Evolutionary conservation across 2,113 vertebrate species (phyloP).

Genomic region (Copsychus sechellarum): DNA sequence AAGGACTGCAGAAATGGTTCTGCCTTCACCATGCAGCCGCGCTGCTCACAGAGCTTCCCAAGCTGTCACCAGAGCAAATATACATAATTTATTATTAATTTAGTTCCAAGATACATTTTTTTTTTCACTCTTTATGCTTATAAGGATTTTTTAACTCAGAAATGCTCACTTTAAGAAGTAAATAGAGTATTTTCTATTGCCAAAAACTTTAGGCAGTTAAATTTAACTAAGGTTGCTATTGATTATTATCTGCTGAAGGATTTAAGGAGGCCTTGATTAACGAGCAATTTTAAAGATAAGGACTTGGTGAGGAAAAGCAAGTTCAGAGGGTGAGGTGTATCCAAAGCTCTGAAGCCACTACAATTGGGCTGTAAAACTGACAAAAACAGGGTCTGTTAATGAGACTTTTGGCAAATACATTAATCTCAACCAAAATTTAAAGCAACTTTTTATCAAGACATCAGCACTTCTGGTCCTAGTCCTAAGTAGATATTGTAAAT

Average conservation of each 20-base stretch:
- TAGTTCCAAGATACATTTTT: neutral
- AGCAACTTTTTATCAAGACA: neutral
- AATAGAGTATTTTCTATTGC: neutral
- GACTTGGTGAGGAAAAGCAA: neutral
- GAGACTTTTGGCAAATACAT: neutral
- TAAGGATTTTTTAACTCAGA: neutral
- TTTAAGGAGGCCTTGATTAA: slow-evolving; percentile 2
- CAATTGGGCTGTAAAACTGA: neutral
- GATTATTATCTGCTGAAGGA: neutral
- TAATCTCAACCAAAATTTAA: neutral
- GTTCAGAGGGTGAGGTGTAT: neutral
- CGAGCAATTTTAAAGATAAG: neutral
- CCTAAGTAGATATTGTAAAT: neutral
- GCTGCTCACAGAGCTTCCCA: neutral
- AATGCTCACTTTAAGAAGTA: neutral
- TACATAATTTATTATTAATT: neutral
- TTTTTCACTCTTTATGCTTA: neutral
- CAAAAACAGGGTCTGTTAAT: neutral
- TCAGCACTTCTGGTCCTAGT: neutral
- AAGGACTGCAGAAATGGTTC: neutral
- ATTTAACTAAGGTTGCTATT: neutral
- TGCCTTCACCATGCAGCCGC: neutral
- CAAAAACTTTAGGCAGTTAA: neutral
- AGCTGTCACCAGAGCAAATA: neutral
- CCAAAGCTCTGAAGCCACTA: neutral